Base-by-base conservation (phyloP, 2,113 vertebrate genomes). In the Petaurus breviceps region DNA sequence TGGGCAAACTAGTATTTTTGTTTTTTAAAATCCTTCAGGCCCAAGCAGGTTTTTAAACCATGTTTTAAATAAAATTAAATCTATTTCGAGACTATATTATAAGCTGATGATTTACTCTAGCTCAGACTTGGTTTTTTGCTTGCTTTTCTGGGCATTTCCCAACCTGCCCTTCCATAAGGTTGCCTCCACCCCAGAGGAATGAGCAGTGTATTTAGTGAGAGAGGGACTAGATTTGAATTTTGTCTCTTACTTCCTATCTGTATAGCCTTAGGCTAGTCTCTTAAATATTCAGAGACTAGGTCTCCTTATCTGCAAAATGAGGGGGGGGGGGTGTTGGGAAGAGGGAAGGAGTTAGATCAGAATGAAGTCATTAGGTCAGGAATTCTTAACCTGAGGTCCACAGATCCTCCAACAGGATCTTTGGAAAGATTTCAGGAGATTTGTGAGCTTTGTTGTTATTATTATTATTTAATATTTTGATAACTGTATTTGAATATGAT, bases 51-150 rank as follows among this genome's bases (percentile, higher is more conserved):
- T 95, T 92, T 77, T 46, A 50, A 84, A 92, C 92, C 50, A n/a
- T 91, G 54, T 92, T 16, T 46, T 51, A 92, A 95, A 54, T 89
- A 92, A 54, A 46, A 57, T 47, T 19, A 57, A 95, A 57, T 23
- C 84, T 57, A n/a, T 8, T 22, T 84, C 16, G 68, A 51, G 89
- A 31, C 53, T 5, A 0, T 90, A 49, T 93, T 91, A 50, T 37
- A 51, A 90, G 68, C 68, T 84, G 68, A 84, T 84, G 68, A 10
- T 31, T n/a, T 53, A 1, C 90, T 84, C 68, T 93, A 2, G 46
- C 90, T 95, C 91, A 54, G 25, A 2, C 3, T 90, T 26, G 49
- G 50, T 37, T 10, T 90, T 97, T 37, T 90, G 68, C 77, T 43
- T 89, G 93, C 90, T 90, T 90, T 94, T 43, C n/a, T 26, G 26